These are phyloP conservation scores for Drepanosiphum platanoidis DNA, from an alignment of 2,888 invertebrate genomes.

Conservation along the genomic window DNA sequence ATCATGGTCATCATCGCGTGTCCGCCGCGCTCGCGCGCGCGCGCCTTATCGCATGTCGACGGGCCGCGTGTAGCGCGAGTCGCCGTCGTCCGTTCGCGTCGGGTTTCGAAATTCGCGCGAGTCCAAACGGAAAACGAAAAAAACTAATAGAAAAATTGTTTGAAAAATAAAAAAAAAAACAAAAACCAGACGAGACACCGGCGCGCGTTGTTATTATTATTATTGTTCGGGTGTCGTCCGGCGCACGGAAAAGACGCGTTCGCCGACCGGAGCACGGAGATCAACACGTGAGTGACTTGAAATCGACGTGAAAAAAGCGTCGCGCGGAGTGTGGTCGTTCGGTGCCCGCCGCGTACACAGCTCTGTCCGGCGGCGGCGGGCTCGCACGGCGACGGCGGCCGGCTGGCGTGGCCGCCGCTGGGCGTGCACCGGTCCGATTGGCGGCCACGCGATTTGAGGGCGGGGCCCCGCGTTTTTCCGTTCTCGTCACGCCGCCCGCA, in stretches of 20 bases:
- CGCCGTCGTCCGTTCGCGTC: no score
- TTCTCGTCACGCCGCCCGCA: conserved; percentile 31
- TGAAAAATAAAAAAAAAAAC: no score
- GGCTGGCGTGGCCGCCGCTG: conserved; percentile 26
- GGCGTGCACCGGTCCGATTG: conserved; percentile 49
- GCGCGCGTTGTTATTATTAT: no score
- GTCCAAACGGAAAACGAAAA: no score
- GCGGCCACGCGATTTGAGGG: conserved; percentile 60
- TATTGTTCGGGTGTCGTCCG: no score
- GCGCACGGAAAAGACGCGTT: background rate
- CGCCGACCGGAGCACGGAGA: background rate
- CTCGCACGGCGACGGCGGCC: conserved; percentile 44
- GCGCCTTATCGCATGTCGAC: background rate
- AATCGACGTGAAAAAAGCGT: conserved; percentile 35
- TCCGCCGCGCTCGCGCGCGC: background rate
- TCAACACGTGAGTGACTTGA: conserved; percentile 63
- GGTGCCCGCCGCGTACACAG: background rate
- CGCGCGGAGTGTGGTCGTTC: conserved; percentile 41
- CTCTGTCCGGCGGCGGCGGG: conserved; percentile 15
- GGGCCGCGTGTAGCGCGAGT: no score
- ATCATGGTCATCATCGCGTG: conserved; percentile 65
- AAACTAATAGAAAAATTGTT: no score
- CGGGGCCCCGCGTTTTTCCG: conserved; percentile 62
- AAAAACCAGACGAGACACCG: no score
- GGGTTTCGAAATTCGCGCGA: no score